A percentile compares a stretch with the other conserved stretches of the same genome.
phyloP scores from a whole-genome alignment of 2,113 vertebrate species.

The Jaculus jaculus region DNA sequence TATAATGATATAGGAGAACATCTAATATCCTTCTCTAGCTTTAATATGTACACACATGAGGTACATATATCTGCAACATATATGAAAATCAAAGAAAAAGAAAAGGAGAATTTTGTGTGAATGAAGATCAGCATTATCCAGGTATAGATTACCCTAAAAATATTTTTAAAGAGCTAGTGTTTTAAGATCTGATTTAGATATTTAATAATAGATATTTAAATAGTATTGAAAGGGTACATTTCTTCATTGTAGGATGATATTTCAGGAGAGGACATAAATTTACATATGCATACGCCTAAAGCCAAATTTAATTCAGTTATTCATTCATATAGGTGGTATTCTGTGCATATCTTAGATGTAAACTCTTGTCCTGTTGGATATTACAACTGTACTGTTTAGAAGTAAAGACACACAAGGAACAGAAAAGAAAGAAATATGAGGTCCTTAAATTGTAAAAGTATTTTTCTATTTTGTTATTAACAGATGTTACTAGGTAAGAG shows the following conservation, averaged over 20 bases:
- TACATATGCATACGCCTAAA: background rate
- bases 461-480: background rate
- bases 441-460: background rate
- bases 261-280: background rate
- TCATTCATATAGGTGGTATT: background rate
- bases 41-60: no score
- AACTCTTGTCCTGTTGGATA: background rate
- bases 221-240: background rate
- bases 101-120: background rate
- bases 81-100: no score
- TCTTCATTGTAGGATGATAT: background rate
- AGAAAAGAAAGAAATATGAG: background rate
- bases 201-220: background rate
- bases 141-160: background rate
- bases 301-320: no score
- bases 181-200: background rate
- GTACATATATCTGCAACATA: no score
- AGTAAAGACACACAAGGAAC: background rate
- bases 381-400: background rate
- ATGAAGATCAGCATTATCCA: background rate
- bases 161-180: background rate
- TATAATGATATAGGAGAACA: no score
- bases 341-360: background rate
- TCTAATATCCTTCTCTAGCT: no score
- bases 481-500: background rate